Evolutionary conservation across 2,113 vertebrate genomes (phyloP).

Genomic region (Tonatia bakeri): DNA sequence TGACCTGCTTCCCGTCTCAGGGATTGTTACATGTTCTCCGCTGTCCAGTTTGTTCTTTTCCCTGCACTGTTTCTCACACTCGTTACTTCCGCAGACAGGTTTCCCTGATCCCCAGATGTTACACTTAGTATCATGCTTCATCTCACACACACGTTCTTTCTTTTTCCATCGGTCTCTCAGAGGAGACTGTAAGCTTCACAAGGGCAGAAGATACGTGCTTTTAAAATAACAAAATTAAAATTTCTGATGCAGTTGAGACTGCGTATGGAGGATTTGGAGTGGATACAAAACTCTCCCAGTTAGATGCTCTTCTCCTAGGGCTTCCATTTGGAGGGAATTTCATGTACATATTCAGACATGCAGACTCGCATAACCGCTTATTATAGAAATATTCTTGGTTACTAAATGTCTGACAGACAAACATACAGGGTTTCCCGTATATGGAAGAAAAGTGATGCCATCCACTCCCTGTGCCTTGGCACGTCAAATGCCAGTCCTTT

Average conservation of each 20-base stretch:
- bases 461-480: constrained; percentile 55
- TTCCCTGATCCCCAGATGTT: not conserved
- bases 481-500: constrained; percentile 44
- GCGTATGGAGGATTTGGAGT: not conserved
- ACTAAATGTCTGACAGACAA: constrained; percentile 61
- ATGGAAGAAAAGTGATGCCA: constrained; percentile 67
- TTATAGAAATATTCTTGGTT: constrained; percentile 72
- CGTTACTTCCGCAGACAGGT: not conserved
- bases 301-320: constrained; percentile 13
- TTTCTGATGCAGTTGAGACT: not conserved
- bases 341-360: constrained; percentile 61
- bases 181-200: not conserved
- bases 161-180: not conserved
- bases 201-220: not conserved
- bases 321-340: constrained; percentile 59
- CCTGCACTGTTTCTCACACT: not conserved
- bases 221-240: constrained; percentile 5
- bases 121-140: not conserved
- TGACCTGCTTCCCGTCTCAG: not conserved
- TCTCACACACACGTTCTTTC: not conserved
- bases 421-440: constrained; percentile 62
- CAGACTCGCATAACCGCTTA: constrained; percentile 61
- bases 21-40: not conserved
- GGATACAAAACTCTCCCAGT: not conserved
- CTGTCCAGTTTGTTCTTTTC: not conserved